These are phyloP conservation scores for Drosophila kikkawai DNA, from an alignment of 1,140 invertebrate genomes.

Conservation along the genomic window DNA sequence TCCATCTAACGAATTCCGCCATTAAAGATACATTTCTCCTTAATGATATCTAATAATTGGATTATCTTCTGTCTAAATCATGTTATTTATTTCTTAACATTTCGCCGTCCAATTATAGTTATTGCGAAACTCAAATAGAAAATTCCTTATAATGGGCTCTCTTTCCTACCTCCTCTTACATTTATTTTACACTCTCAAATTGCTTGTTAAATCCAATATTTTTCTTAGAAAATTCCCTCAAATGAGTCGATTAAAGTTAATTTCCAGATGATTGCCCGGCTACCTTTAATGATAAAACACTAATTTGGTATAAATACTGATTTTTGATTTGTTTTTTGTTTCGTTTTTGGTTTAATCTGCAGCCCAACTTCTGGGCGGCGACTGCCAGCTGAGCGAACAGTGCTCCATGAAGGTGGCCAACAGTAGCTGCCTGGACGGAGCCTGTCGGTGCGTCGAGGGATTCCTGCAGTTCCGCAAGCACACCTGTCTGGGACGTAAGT, in stretches of 20 bases:
- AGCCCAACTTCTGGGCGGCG: conserved; percentile 92
- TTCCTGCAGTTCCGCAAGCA: conserved; percentile 94
- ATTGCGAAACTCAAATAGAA: conserved; percentile 7
- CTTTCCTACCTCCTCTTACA: not conserved
- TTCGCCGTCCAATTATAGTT: conserved; percentile 7
- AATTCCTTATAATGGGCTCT: not conserved
- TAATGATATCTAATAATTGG: conserved; percentile 19
- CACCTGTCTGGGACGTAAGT: conserved; percentile 95
- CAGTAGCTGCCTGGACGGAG: conserved; percentile 90
- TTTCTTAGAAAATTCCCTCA: conserved; percentile 6
- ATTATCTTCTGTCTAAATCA: conserved; percentile 10
- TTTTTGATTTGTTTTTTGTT: not conserved
- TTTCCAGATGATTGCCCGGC: conserved; percentile 7
- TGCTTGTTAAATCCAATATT: not conserved
- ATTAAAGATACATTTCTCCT: not conserved
- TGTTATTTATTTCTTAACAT: conserved; percentile 24
- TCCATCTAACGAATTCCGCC: conserved; percentile 5
- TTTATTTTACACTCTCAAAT: conserved; percentile 17
- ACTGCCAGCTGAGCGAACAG: conserved; percentile 90
- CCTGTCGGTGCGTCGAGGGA: conserved; percentile 92
- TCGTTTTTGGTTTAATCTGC: not conserved
- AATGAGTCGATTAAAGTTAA: conserved; percentile 12
- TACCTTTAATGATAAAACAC: conserved; percentile 6
- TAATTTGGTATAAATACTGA: conserved; percentile 8
- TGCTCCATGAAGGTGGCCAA: conserved; percentile 93